Evolutionary conservation across 2,888 invertebrate genomes (phyloP).

Genomic region (Lomographa bimaculata): DNA sequence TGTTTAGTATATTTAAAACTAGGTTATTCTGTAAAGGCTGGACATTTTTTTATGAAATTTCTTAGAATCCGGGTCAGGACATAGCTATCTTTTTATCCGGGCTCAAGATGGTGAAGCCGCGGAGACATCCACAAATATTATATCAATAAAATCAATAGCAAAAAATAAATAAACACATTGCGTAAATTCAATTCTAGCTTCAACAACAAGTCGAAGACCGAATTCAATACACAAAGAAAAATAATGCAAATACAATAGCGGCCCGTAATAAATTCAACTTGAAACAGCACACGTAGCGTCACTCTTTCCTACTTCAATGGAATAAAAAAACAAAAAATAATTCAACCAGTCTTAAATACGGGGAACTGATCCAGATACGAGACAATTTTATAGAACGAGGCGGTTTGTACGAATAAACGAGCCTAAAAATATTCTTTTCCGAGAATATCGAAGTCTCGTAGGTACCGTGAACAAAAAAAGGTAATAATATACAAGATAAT

Average conservation of each 20-base stretch:
- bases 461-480: constrained; percentile 25
- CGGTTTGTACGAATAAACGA: constrained; percentile 27
- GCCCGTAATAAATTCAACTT: constrained; percentile 22
- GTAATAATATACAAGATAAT: constrained; percentile 29
- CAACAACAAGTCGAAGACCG: too few relatives aligned
- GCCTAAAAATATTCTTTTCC: constrained; percentile 36
- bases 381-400: constrained; percentile 37
- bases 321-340: constrained; percentile 29
- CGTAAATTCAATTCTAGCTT: too few relatives aligned
- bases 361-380: constrained; percentile 32
- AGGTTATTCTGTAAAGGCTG: too few relatives aligned
- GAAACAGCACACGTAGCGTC: constrained; percentile 18
- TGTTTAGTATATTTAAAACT: too few relatives aligned
- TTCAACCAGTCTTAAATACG: constrained; percentile 37
- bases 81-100: too few relatives aligned
- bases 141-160: too few relatives aligned
- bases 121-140: too few relatives aligned
- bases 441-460: constrained; percentile 34
- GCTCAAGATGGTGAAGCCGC: too few relatives aligned
- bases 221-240: constrained; percentile 18
- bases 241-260: constrained; percentile 12
- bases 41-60: too few relatives aligned
- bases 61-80: too few relatives aligned
- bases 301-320: constrained; percentile 18
- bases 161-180: too few relatives aligned